Base-by-base conservation (phyloP, 2,797 vertebrate genomes). In the Okamejei kenojei region DNA sequence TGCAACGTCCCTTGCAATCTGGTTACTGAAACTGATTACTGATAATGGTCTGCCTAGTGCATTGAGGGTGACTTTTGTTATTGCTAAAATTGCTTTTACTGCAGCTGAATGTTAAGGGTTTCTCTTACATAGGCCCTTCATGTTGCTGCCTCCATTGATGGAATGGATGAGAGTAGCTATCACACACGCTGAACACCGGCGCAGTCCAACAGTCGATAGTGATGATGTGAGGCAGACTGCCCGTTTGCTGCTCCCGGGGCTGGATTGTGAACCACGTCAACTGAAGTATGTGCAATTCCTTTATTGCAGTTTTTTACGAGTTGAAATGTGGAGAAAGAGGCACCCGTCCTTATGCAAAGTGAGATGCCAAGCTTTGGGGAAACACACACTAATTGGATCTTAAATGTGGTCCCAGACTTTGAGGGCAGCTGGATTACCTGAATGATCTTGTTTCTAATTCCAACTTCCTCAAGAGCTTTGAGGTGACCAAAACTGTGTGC, bases 101-200 rank as follows among this genome's bases (percentile, higher is more conserved):
- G 4, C 88, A 23, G 8, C 38, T 54, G 74, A 58, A 17, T 74
- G 8, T 17, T 92, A 35, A 73, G 90, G 2, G 7, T 74, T 91
- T 90, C 21, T 74, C 13, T 45, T 76, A 23, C 54, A 54, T 76
- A 99, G 98, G 95, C 98, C 99, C 8, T 99, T 99, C 95, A 97
- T 99, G 95, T 95, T 99, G 94, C 97, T 99, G 94, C 98, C 98
- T 0, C 99, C 98, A 0, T 96, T 99, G 95, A 99, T 99, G 99
- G 99, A 99, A 95, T 99, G 99, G 99, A 99, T 99, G 97, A 96
- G 98, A 0, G 98, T 99, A 94, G 98, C 98, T 94, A 98, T 99
- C 94, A 98, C 99, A 65, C 99, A 99, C 0, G 98, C 99, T 0
- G 98, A 99, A 95, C 98, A 99, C 95, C 98, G 98, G 79, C 98